phyloP scores from a whole-genome alignment of 2,797 vertebrate genomes.

The Anolis apletophallus region DNA sequence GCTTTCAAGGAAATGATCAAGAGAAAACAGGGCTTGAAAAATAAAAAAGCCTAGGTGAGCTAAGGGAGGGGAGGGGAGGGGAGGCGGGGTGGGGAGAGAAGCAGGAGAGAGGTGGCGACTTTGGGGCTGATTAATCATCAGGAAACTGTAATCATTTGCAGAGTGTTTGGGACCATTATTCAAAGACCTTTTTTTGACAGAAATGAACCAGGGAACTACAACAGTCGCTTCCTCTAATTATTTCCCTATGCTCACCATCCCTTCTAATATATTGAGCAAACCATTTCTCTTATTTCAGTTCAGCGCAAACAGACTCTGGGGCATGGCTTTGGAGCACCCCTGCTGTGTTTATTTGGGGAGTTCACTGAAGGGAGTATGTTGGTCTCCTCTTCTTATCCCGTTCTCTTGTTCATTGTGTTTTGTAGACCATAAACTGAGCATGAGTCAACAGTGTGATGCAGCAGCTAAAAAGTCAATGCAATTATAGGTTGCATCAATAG shows the following conservation, averaged over 20 bases:
- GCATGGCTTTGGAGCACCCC: slow-evolving; percentile 49
- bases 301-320: slow-evolving; percentile 45
- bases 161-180: slow-evolving; percentile 70
- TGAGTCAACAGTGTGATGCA: too few relatives aligned
- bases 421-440: too few relatives aligned
- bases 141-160: slow-evolving; percentile 66
- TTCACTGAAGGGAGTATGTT: not conserved
- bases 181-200: slow-evolving; percentile 66
- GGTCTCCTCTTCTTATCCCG: too few relatives aligned
- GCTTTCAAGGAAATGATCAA: slow-evolving; percentile 33
- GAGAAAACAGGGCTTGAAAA: not conserved
- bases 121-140: slow-evolving; percentile 68
- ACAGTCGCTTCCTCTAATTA: slow-evolving; percentile 66
- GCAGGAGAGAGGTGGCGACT: not conserved
- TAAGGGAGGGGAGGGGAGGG: not conserved
- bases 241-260: slow-evolving; percentile 56
- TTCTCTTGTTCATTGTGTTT: not conserved
- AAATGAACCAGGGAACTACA: slow-evolving; percentile 55
- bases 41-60: not conserved
- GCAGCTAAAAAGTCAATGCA: too few relatives aligned
- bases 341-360: slow-evolving; percentile 5
- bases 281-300: slow-evolving; percentile 58
- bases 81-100: not conserved
- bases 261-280: slow-evolving; percentile 49
- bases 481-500: too few relatives aligned